Conservation (phyloP, 2,888 invertebrate genomes). For the Lithophane leautieri region DNA sequence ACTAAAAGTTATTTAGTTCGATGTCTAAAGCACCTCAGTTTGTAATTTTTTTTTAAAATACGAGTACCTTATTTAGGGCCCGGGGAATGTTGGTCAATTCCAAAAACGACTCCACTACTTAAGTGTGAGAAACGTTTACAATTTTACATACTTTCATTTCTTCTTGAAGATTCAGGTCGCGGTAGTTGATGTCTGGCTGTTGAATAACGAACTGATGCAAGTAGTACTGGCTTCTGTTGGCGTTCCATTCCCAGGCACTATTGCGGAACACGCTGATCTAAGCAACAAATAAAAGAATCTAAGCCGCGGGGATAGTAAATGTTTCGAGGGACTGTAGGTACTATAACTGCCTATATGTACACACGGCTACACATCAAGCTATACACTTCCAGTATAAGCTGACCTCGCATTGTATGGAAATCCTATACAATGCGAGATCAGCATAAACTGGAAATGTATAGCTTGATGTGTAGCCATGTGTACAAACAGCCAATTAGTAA, state of each 20-base stretch:
- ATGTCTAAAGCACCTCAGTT: no score
- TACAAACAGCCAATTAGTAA: no score
- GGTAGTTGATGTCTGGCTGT: conserved; percentile 94
- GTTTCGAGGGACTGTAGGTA: background rate
- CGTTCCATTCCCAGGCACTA: conserved; percentile 93
- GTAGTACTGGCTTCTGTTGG: conserved; percentile 91
- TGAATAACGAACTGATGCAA: conserved; percentile 92
- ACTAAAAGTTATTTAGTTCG: no score
- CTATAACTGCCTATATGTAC: background rate
- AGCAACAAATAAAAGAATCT: background rate
- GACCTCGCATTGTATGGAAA: no score
- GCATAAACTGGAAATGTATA: no score
- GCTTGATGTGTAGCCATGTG: no score
- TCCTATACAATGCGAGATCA: no score
- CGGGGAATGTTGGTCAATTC: background rate
- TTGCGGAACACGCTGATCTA: conserved; percentile 90
- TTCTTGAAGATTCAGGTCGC: conserved; percentile 89
- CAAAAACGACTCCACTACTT: background rate
- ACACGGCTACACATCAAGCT: no score
- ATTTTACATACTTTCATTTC: conserved; percentile 87
- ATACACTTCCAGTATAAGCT: no score
- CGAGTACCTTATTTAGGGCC: no score
- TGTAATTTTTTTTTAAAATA: no score
- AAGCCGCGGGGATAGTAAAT: background rate
- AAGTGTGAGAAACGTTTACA: background rate